These are phyloP conservation scores for Ailurus styani DNA, from an alignment of 2,113 vertebrate species.

Conservation along the genomic window DNA sequence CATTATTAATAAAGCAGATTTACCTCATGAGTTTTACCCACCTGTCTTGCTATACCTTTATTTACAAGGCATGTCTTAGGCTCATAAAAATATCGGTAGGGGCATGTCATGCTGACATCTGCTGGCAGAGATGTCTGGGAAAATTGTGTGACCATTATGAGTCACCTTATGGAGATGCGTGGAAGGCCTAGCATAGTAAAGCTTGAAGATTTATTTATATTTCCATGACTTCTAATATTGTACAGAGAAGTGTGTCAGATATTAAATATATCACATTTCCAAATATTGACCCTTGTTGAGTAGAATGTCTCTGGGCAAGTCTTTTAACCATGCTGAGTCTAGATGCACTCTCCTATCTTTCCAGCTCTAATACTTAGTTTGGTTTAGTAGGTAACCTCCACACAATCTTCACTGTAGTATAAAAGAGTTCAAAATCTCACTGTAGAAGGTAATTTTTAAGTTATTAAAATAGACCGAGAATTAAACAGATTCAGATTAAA, in stretches of 20 bases:
- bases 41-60: not conserved
- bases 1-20: not conserved
- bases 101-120: slow-evolving; percentile 55
- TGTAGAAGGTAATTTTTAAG: not conserved
- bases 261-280: not conserved
- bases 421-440: not conserved
- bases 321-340: not conserved
- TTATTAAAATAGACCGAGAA: not conserved
- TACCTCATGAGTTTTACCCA: not conserved
- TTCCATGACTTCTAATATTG: not conserved
- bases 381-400: not conserved
- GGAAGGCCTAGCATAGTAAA: not conserved
- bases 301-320: not conserved
- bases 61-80: not conserved
- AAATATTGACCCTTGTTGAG: not conserved
- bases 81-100: not conserved
- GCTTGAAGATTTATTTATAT: not conserved
- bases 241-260: not conserved
- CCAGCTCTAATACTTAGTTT: not conserved
- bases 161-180: not conserved
- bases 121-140: not conserved
- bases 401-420: not conserved
- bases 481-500: not conserved
- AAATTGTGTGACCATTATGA: not conserved
- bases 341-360: not conserved